Evolutionary conservation across 2,797 vertebrate genomes (phyloP).

Genomic region (Sparus aurata): DNA sequence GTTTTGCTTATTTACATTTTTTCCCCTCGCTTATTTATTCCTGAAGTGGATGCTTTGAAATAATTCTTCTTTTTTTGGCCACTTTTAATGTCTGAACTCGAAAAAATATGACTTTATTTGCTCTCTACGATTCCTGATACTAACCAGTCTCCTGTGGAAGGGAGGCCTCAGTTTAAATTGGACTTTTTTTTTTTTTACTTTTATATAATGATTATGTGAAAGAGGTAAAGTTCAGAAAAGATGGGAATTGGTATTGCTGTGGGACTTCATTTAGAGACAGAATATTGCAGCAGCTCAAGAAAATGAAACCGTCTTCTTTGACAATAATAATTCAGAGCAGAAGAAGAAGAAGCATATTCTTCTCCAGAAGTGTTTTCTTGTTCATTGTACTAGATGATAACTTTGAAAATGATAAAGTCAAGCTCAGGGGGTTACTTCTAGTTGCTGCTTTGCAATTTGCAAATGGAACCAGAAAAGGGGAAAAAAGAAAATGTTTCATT

Average conservation of each 20-base stretch:
- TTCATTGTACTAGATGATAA: no score
- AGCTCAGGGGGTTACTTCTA: not conserved
- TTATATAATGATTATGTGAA: not conserved
- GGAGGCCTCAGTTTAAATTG: not conserved
- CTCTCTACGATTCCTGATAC: no score
- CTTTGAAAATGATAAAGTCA: not conserved
- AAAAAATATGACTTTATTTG: not conserved
- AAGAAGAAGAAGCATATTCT: no score
- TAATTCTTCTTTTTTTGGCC: not conserved
- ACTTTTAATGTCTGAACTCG: no score
- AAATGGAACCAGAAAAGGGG: not conserved
- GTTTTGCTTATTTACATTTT: slow-evolving; percentile 3
- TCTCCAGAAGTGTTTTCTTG: no score
- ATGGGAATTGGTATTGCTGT: not conserved
- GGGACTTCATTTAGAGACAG: not conserved
- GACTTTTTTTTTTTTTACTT: not conserved
- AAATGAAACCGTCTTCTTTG: not conserved
- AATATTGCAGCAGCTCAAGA: not conserved
- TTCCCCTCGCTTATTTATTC: not conserved
- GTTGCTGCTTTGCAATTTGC: not conserved
- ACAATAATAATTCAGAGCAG: not conserved
- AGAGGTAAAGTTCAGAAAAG: not conserved
- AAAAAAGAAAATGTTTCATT: not conserved
- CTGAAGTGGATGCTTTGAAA: not conserved
- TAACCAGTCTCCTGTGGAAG: not conserved